Percentiles rank a stretch among this genome's conserved stretches.
Conservation (phyloP, 2,113 vertebrate genomes). For the Aptenodytes patagonicus region DNA sequence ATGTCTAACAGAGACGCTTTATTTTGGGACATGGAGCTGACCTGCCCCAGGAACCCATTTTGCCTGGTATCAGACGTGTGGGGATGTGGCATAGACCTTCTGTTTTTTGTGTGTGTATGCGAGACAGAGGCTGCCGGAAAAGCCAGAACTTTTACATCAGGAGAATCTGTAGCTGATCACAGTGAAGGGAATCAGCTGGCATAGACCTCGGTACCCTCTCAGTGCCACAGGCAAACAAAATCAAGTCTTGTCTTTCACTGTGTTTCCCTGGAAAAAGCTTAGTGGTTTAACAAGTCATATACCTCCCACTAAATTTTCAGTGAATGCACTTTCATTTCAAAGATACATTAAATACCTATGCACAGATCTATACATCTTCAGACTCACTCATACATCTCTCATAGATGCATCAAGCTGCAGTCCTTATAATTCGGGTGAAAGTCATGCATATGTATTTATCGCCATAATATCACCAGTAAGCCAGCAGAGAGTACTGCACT, state of each 20-base stretch:
- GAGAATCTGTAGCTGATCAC: not conserved
- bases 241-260: not conserved
- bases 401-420: not conserved
- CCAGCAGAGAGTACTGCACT: not conserved
- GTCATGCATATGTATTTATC: not conserved
- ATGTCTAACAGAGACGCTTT: not conserved
- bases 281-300: not conserved
- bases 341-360: not conserved
- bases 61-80: accelerated
- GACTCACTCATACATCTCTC: not conserved
- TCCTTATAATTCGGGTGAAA: not conserved
- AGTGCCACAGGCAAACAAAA: not conserved
- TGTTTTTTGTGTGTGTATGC: accelerated
- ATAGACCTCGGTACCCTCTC: not conserved
- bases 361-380: not conserved
- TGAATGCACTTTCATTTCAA: not conserved
- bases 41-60: not conserved
- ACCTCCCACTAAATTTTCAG: not conserved
- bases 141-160: accelerated
- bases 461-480: not conserved
- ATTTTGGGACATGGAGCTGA: not conserved
- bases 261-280: not conserved
- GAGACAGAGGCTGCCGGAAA: not conserved
- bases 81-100: not conserved
- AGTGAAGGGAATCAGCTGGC: not conserved